These are phyloP conservation scores for Drosophila leontia DNA, from an alignment of 1,140 invertebrate genomes.

Conservation along the genomic window DNA sequence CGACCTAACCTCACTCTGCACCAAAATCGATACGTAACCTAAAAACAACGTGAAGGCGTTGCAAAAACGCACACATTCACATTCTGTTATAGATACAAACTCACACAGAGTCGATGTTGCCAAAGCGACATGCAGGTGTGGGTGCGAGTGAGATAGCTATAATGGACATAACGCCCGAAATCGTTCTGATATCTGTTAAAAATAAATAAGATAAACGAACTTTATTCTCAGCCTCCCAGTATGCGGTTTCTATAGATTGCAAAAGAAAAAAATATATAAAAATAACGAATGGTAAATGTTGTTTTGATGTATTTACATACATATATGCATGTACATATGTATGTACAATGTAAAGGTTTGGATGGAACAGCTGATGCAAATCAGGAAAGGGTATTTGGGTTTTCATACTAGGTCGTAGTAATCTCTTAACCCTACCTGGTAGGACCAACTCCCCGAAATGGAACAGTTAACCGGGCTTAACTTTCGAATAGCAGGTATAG, in stretches of 20 bases:
- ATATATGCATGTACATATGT: neutral
- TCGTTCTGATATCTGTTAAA: neutral
- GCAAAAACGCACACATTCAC: conserved; percentile 60
- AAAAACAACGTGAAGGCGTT: conserved; percentile 75
- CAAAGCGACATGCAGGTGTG: conserved; percentile 21
- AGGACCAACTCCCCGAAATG: conserved; percentile 2
- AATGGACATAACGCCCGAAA: conserved; percentile 60
- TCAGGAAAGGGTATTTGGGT: neutral
- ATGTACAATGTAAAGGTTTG: neutral
- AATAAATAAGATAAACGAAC: neutral
- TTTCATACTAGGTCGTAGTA: neutral
- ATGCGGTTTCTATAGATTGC: neutral
- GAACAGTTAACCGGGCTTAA: conserved; percentile 18
- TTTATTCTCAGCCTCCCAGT: neutral
- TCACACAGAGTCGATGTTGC: conserved; percentile 30
- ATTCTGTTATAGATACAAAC: conserved; percentile 54
- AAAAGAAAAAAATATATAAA: neutral
- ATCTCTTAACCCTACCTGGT: neutral
- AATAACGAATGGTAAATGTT: neutral
- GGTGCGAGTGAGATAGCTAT: conserved; percentile 59
- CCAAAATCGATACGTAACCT: conserved; percentile 83
- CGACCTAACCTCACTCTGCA: conserved; percentile 68
- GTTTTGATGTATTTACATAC: neutral
- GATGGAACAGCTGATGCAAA: neutral
- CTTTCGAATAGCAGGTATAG: conserved; percentile 44